Percentiles rank a stretch among this genome's conserved stretches.
These are phyloP conservation scores for Littorina saxatilis DNA, from an alignment of 1,140 invertebrate genomes.

Conservation along the genomic window DNA sequence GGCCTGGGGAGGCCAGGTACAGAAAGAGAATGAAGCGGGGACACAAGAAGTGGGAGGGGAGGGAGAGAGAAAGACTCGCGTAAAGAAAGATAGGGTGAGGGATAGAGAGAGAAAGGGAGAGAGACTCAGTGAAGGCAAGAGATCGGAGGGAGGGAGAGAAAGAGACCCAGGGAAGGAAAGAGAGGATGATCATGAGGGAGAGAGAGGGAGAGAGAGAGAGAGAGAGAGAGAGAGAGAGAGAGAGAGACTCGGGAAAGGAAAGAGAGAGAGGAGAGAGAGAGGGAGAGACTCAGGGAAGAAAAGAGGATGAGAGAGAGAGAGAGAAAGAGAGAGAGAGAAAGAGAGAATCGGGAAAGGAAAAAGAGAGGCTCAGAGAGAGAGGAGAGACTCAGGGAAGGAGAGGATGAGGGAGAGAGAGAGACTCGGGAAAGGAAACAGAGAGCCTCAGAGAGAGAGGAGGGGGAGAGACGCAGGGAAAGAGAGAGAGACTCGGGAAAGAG, in stretches of 20 bases:
- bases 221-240: neutral
- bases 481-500: neutral
- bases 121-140: neutral
- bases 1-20: neutral
- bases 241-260: neutral
- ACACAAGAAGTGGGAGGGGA: neutral
- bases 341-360: neutral
- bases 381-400: neutral
- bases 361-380: neutral
- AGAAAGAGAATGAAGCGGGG: neutral
- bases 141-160: neutral
- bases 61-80: neutral
- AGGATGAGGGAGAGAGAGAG: too few species aligned
- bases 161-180: neutral
- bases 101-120: neutral
- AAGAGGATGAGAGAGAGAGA: neutral
- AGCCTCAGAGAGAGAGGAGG: too few species aligned
- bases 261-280: neutral
- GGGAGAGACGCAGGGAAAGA: neutral
- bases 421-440: neutral
- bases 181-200: neutral
- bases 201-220: neutral
- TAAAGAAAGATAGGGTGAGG: neutral
- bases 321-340: neutral
- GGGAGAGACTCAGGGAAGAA: neutral